Conservation (phyloP, 2,888 invertebrate genomes). For the Sinopyrophorus schimmeli region DNA sequence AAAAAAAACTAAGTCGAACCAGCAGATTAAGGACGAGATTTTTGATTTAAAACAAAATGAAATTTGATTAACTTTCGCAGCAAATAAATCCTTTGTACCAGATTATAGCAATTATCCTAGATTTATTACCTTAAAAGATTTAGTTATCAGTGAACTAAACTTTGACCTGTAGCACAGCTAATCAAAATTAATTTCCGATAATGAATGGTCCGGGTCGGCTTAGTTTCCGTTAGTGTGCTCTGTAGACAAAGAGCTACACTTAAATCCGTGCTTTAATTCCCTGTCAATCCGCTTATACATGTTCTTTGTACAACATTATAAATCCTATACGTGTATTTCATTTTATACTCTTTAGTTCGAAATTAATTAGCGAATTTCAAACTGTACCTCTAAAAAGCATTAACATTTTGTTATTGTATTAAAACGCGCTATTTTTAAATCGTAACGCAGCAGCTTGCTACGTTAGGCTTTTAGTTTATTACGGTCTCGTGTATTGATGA, state of each 20-base stretch:
- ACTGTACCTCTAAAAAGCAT: slow-evolving; percentile 7
- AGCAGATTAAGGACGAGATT: too few relatives aligned
- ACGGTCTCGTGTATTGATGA: too few relatives aligned
- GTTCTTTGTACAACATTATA: slow-evolving; percentile 37
- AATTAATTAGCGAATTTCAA: slow-evolving; percentile 18
- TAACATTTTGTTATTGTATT: slow-evolving; percentile 9
- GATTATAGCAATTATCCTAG: slow-evolving; percentile 23
- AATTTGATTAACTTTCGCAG: slow-evolving; percentile 9
- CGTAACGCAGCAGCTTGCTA: too few relatives aligned
- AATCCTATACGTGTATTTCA: slow-evolving; percentile 1
- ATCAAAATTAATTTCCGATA: slow-evolving; percentile 48
- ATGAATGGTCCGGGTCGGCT: slow-evolving; percentile 45
- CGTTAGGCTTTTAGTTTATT: too few relatives aligned
- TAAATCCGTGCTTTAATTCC: slow-evolving; percentile 47
- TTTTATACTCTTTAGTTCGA: slow-evolving; percentile 15
- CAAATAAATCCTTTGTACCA: slow-evolving; percentile 17
- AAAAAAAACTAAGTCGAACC: too few relatives aligned
- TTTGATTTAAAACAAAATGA: too few relatives aligned
- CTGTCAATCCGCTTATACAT: slow-evolving; percentile 49
- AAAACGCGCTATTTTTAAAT: too few relatives aligned
- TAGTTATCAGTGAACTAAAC: slow-evolving; percentile 24
- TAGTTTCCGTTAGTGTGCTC: slow-evolving; percentile 27
- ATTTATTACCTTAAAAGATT: slow-evolving; percentile 24
- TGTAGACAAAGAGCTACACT: slow-evolving; percentile 38
- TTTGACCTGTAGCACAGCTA: slow-evolving; percentile 35